Evolutionary conservation across 2,888 invertebrate species (phyloP).

Genomic region (Suillia variegata): DNA sequence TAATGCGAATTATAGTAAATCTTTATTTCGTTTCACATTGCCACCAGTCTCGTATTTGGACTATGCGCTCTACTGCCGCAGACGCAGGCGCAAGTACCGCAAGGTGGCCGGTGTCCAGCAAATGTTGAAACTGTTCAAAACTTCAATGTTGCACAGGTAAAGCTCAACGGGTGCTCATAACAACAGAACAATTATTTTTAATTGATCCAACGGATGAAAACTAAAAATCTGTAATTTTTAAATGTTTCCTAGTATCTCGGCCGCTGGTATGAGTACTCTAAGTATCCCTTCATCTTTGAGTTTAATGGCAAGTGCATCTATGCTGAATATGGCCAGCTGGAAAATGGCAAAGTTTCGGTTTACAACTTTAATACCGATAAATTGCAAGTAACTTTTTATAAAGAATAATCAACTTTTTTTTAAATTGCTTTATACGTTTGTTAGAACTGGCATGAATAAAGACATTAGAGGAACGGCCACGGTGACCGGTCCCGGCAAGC

Average conservation of each 20-base stretch:
- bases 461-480: conserved; percentile 36
- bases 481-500: conserved; percentile 34
- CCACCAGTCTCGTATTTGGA: too few relatives aligned
- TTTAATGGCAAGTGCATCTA: conserved; percentile 73
- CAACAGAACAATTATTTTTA: too few relatives aligned
- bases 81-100: conserved; percentile 65
- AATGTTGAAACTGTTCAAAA: conserved; percentile 65
- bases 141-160: conserved; percentile 61
- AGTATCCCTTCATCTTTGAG: conserved; percentile 75
- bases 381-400: conserved; percentile 55
- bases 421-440: neutral
- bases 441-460: conserved; percentile 29
- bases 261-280: conserved; percentile 76
- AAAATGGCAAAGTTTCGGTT: conserved; percentile 61
- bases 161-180: too few relatives aligned
- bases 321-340: conserved; percentile 65
- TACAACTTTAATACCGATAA: conserved; percentile 61
- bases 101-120: conserved; percentile 67
- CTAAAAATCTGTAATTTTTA: conserved; percentile 2
- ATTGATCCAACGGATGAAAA: too few relatives aligned
- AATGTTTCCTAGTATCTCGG: conserved; percentile 67
- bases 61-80: too few relatives aligned
- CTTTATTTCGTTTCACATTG: too few relatives aligned
- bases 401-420: conserved; percentile 29
- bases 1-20: too few relatives aligned